A percentile compares a stretch with the other conserved stretches of the same genome.
phyloP scores from a whole-genome alignment of 2,888 invertebrate genomes.

The Nesidiocoris tenuis region DNA sequence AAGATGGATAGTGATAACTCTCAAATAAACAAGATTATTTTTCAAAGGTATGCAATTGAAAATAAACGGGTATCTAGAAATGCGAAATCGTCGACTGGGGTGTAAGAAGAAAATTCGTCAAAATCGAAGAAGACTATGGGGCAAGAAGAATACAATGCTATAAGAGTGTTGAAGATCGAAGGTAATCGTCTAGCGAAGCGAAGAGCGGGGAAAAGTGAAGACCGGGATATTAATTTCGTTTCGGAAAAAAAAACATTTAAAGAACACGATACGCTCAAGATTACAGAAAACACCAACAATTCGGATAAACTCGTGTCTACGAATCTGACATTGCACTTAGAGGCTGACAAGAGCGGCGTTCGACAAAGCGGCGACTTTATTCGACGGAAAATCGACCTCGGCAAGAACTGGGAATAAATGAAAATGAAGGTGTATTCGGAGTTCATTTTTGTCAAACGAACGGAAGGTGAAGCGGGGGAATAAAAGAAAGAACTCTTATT shows the following conservation, averaged over 20 bases:
- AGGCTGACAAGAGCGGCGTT: conserved; percentile 36
- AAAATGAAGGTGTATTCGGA: background rate
- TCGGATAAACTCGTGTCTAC: background rate
- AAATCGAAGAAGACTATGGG: background rate
- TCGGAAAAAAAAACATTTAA: background rate
- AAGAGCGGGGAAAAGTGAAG: background rate
- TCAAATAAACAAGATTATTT: no score
- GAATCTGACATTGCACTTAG: background rate
- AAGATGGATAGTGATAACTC: no score
- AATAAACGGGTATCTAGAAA: no score
- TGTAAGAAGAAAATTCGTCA: background rate
- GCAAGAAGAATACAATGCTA: background rate
- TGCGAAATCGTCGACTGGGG: no score
- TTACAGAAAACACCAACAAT: background rate
- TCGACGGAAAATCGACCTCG: background rate
- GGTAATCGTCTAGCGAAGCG: background rate
- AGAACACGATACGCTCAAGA: background rate
- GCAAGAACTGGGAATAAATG: background rate
- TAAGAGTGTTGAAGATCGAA: background rate
- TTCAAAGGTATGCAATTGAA: no score
- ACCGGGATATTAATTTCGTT: background rate
- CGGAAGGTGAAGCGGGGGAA: background rate
- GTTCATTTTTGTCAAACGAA: background rate
- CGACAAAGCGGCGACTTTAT: no score
- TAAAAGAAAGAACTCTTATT: background rate